Percentiles rank a stretch among this genome's conserved stretches.
phyloP scores from a whole-genome alignment of 2,888 invertebrate species.

The Linnaemya tessellans region DNA sequence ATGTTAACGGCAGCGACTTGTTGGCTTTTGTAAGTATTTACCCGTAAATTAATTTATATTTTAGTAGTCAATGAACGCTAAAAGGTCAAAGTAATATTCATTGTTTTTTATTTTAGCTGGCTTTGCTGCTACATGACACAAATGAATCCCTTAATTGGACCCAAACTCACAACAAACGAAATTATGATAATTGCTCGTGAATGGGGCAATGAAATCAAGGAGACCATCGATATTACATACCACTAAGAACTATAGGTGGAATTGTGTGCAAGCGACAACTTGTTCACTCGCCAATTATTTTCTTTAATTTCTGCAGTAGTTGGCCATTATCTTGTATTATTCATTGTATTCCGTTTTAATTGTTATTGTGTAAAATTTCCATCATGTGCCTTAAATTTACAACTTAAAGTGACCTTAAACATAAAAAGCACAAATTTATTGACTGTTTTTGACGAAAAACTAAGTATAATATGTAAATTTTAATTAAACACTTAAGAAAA shows the following conservation, averaged over 20 bases:
- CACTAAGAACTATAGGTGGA: constrained; percentile 41
- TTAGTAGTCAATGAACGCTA: neutral
- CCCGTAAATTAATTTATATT: neutral
- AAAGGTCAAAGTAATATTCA: neutral
- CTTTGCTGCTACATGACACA: constrained; percentile 82
- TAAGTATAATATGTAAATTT: constrained; percentile 36
- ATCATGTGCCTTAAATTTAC: constrained; percentile 70
- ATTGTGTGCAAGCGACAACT: neutral
- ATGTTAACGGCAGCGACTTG: constrained; percentile 82
- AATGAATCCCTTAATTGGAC: constrained; percentile 82
- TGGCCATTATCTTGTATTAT: constrained; percentile 31
- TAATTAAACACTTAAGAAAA: constrained; percentile 15
- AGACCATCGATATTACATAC: constrained; percentile 76
- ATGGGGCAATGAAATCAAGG: constrained; percentile 80
- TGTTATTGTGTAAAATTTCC: constrained; percentile 55
- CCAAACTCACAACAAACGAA: constrained; percentile 80
- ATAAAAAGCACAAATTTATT: constrained; percentile 58
- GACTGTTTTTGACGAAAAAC: constrained; percentile 35
- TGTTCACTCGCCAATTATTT: constrained; percentile 35
- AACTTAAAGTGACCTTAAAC: constrained; percentile 64
- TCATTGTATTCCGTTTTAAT: constrained; percentile 53
- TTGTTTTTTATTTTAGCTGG: constrained; percentile 76
- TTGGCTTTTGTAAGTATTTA: constrained; percentile 81
- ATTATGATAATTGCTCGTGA: constrained; percentile 81
- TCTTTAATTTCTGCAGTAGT: neutral